Base-by-base conservation (phyloP, 2,113 vertebrate species). In the Phaethornis superciliosus region DNA sequence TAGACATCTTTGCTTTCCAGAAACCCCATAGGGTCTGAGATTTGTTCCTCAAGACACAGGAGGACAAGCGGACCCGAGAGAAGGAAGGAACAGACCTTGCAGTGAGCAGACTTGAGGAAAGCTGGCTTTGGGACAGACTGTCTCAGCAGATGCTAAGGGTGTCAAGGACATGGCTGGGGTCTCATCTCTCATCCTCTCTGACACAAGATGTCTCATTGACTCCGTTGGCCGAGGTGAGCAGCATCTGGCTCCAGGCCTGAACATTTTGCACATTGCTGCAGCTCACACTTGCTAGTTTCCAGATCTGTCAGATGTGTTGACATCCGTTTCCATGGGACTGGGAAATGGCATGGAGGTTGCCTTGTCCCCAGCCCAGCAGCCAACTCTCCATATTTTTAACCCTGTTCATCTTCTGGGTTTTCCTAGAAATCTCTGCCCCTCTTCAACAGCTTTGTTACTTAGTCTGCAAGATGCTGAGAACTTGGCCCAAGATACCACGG, bases 171-270 rank as follows among this genome's bases (percentile, higher is more conserved):
- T 19, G 0, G 0, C 49, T 54, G 59, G 32, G 28, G 49, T 33
- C 54, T 21, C 0, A 0, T 67, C 59, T n/a, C n/a, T n/a, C n/a
- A 3, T 49, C 59, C 49, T 84, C 21, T 32, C 52, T 2, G 8
- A 35, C 37, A 79, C 32, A 42, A 51, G 47, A 62, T 58, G 33
- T 60, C 26, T 72, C 71, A 52, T 8, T 47, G 44, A 77, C 44
- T 64, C 42, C 21, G 7, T 28, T 77, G 68, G 55, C 32, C 3
- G 7, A 65, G 23, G 56, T 54, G 18, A 90, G 35, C 56, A 52
- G 21, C 1, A 2, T 51, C 80, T 92, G 94, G 85, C 47, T 32
- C 44, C 40, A 70, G 27, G 83, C 33, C 77, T 65, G 74, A 84
- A 68, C 33, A n/a, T 68, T 88, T 15, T 82, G 51, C 78, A 44